Evolutionary conservation across 1,140 invertebrate species (phyloP).

Genomic region (Drosophila ambigua): DNA sequence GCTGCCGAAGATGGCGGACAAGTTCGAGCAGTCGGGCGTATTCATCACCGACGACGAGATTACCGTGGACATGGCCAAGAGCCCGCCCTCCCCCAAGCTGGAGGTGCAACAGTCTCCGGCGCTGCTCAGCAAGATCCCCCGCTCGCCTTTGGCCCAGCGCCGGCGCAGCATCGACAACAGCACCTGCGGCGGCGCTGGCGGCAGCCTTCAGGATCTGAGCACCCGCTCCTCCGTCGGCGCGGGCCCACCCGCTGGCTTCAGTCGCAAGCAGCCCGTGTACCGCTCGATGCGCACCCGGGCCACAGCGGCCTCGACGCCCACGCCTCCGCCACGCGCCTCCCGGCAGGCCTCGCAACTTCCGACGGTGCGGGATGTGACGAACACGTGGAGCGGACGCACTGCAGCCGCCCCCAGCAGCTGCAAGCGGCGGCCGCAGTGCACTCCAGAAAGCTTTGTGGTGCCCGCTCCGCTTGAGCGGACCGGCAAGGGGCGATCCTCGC

Average conservation of each 20-base stretch:
- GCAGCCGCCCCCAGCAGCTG: constrained; percentile 16
- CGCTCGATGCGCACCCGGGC: constrained; percentile 70
- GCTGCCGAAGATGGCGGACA: constrained; percentile 39
- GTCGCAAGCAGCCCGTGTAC: constrained; percentile 73
- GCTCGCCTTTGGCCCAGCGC: constrained; percentile 67
- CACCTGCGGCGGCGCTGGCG: constrained; percentile 58
- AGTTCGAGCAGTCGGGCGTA: constrained; percentile 78
- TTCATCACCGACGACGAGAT: constrained; percentile 85
- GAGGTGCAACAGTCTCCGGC: neutral
- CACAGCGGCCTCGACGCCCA: neutral
- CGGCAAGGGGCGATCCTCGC: constrained; percentile 86
- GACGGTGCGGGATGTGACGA: constrained; percentile 84
- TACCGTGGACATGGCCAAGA: constrained; percentile 88
- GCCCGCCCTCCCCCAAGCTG: constrained; percentile 85
- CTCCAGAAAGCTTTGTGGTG: constrained; percentile 88
- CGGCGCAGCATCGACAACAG: constrained; percentile 76
- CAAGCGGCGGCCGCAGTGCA: constrained; percentile 86
- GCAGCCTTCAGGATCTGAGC: constrained; percentile 71
- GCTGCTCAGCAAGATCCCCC: constrained; percentile 68
- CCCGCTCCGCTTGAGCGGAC: constrained; percentile 86
- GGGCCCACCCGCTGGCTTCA: constrained; percentile 47
- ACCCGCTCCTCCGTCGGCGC: constrained; percentile 41
- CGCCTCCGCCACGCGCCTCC: constrained; percentile 21
- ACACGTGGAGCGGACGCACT: constrained; percentile 89
- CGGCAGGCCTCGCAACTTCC: constrained; percentile 81